Conservation (phyloP, 2,113 vertebrate genomes). For the Gasterosteus aculeatus region DNA sequence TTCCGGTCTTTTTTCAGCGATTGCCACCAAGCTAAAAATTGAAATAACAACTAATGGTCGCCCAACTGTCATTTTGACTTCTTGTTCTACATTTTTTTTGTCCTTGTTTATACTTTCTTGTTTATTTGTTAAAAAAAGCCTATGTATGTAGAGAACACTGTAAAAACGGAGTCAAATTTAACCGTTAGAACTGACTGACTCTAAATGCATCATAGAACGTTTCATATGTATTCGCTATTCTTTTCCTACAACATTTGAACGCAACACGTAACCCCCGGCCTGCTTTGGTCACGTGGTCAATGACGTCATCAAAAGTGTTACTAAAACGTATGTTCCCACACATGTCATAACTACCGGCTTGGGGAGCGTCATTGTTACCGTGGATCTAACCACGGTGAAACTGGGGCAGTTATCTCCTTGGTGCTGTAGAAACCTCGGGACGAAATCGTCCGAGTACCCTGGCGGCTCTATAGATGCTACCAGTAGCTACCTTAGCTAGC, state of each 20-base stretch:
- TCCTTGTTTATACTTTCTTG: too few species aligned
- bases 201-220: neutral
- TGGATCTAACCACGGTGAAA: neutral
- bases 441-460: neutral
- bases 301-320: conserved; percentile 44
- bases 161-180: too few species aligned
- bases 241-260: conserved; percentile 21
- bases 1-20: too few species aligned
- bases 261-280: conserved; percentile 8
- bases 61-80: too few species aligned
- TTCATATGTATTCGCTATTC: neutral
- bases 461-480: neutral
- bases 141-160: too few species aligned
- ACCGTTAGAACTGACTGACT: neutral
- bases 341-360: conserved; percentile 26
- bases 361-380: neutral
- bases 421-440: too few species aligned
- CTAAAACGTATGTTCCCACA: conserved; percentile 11
- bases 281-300: conserved; percentile 32
- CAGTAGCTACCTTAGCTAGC: conserved; percentile 44
- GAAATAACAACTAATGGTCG: too few species aligned
- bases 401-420: too few species aligned
- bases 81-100: too few species aligned
- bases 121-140: too few species aligned
- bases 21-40: too few species aligned